Evolutionary conservation across 2,888 invertebrate genomes (phyloP), one percentile per base, ranked within the genome.

Genomic region (Colostygia pectinataria): DNA sequence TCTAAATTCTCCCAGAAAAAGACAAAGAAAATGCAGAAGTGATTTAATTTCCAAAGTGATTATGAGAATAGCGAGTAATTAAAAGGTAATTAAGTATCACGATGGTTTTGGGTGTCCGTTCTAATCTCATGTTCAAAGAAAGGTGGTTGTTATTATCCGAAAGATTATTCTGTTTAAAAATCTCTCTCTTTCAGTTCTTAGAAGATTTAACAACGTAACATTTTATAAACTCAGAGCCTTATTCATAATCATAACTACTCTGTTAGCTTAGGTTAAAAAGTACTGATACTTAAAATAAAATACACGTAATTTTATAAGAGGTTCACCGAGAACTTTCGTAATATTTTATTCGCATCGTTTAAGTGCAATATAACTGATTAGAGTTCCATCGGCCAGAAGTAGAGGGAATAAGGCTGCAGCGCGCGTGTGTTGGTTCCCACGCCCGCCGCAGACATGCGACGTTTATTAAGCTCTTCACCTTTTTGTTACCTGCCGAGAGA

Each of bases 401-500:
- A 13, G 38, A 20, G 54, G 57, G 69, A 74, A 77, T 73, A 75
- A 59, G 74, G 68, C 45, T 50, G 36, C 53, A 56, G 52, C 72
- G 15, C 15, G 15, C 15, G 67, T 78, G 82, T 71, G 68, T 57
- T 53, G 59, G 69, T 77, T 87, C 88, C 80, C 87, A 87, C 87
- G 83, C 67, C 63, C 63, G 63, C 79, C 82, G 64, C 79, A 80
- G 80, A 81, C 87, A 85, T 79, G 87, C 88, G 83, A 86, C 86
- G 84, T 82, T 83, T 87, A 84, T 87, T 86, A 88, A 88, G 83
- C 83, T 80, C 85, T 84, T 83, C 84, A 79, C 80, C 81, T 86
- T 87, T 85, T 86, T 87, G 88, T 86, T 85, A 81, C 88, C 87
- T 81, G 86, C 83, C 71, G 86, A 61, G 88, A 90, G 89, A 90